Conservation (phyloP, 2,888 invertebrate genomes). For the Synanthedon andrenaeformis region DNA sequence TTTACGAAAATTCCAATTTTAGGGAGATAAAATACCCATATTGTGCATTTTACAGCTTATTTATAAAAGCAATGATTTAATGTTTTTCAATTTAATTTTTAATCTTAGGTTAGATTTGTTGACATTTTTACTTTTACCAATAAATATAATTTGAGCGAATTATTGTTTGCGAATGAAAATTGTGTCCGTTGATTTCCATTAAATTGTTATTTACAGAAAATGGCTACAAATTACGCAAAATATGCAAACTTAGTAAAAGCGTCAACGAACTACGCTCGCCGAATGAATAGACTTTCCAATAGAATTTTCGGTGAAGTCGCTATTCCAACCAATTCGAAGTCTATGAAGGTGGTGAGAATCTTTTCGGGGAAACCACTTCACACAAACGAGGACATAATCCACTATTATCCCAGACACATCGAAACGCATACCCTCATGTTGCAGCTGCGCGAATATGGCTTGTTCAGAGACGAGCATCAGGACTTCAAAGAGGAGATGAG, state of each 20-base stretch:
- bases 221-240: slow-evolving; percentile 75
- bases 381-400: slow-evolving; percentile 76
- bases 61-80: no score
- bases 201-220: slow-evolving; percentile 8
- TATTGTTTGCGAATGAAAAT: not conserved
- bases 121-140: no score
- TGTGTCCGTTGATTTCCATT: not conserved
- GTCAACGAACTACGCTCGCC: slow-evolving; percentile 82
- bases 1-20: no score
- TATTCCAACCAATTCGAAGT: slow-evolving; percentile 78
- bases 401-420: slow-evolving; percentile 89
- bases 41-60: no score
- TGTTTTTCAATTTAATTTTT: no score
- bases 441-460: slow-evolving; percentile 79
- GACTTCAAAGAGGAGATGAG: slow-evolving; percentile 91
- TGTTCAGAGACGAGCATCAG: slow-evolving; percentile 88
- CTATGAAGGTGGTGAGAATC: slow-evolving; percentile 84
- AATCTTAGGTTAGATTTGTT: no score
- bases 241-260: slow-evolving; percentile 78
- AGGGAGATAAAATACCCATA: no score
- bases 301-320: slow-evolving; percentile 91
- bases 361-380: slow-evolving; percentile 82
- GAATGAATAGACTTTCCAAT: slow-evolving; percentile 88
- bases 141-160: not conserved
- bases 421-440: slow-evolving; percentile 81